Evolutionary conservation across 2,797 vertebrate genomes (phyloP).

Genomic region (Apogon talboti): DNA sequence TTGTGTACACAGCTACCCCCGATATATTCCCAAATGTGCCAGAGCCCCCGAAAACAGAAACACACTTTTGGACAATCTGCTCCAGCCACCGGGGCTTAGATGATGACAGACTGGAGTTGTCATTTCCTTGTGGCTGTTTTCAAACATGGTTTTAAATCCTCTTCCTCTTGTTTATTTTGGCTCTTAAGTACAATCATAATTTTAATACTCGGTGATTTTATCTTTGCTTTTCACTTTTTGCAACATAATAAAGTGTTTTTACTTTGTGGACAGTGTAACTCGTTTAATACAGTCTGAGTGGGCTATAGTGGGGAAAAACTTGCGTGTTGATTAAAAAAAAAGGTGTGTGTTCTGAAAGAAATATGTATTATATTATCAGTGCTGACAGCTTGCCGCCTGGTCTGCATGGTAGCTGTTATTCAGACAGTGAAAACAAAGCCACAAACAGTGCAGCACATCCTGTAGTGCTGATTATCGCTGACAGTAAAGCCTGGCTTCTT

Average conservation of each 20-base stretch:
- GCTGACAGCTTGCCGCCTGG: slow-evolving; percentile 18
- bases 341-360: slow-evolving; percentile 28
- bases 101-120: not conserved
- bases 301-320: not conserved
- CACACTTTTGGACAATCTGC: not conserved
- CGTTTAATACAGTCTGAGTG: slow-evolving; percentile 6
- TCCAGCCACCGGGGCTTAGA: slow-evolving; percentile 3
- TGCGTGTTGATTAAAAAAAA: not conserved
- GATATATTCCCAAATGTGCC: slow-evolving; percentile 8
- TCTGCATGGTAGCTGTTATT: slow-evolving; percentile 31
- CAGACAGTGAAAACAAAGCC: slow-evolving; percentile 38
- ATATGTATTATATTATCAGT: slow-evolving; percentile 36
- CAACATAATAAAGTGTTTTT: slow-evolving; percentile 65
- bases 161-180: slow-evolving; percentile 9
- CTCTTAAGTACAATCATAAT: slow-evolving; percentile 21
- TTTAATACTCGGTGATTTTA: slow-evolving; percentile 32
- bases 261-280: slow-evolving; percentile 8
- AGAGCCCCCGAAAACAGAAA: slow-evolving; percentile 14
- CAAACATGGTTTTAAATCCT: slow-evolving; percentile 19
- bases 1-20: slow-evolving; percentile 15
- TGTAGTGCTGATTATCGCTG: slow-evolving; percentile 35
- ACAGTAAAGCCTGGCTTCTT: slow-evolving; percentile 29
- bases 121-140: slow-evolving; percentile 29
- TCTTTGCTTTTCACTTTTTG: slow-evolving; percentile 37
- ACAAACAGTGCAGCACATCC: slow-evolving; percentile 15